Base-by-base conservation (phyloP, 2,113 vertebrate species). In the Heloderma charlesbogerti region DNA sequence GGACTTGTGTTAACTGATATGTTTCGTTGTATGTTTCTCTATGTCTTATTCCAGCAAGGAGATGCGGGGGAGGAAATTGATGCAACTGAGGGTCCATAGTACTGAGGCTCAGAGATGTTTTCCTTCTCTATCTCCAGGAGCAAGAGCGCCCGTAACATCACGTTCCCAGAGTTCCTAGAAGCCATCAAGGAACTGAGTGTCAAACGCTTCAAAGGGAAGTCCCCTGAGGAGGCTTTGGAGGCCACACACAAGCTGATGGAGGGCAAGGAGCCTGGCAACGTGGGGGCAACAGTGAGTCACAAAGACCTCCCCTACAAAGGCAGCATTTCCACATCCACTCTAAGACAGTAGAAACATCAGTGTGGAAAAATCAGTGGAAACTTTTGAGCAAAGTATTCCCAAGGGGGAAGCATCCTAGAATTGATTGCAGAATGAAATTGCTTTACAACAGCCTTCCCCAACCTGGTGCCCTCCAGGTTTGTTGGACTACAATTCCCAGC, bases 71-170 rank as follows among this genome's bases (percentile, higher is more conserved):
- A 63, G 60, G 60, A 63, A 18, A 18, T 34, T 15, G 9, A 34
- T 34, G 10, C 54, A n/a, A 40, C 77, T 72, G 34, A 31, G 15
- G 43, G 81, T 74, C 63, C 86, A 16, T 57, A 31, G 27, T 60
- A 13, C 37, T 77, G 45, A 72, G 54, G 51, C 40, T 72, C 29
- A 10, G 34, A 43, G 6, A 45, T 40, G 9, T 43, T 72, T 37
- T 31, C 20, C 92, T 83, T 89, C 1, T 84, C 27, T 90, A 0
- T 0, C 51, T 12, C 4, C 22, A 97, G 99, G 96, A 91, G 95
- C 86, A 99, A 98, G 94, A 96, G 97, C 5, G 97, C 95, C 85
- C 97, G 97, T 43, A 98, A 98, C 37, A 98, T 99, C 94, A 98
- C 96, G 2, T 99, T 98, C 79, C 94, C 96, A 63, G 98, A 99